Conservation (phyloP, 1,140 invertebrate species). For the Apis florea region DNA sequence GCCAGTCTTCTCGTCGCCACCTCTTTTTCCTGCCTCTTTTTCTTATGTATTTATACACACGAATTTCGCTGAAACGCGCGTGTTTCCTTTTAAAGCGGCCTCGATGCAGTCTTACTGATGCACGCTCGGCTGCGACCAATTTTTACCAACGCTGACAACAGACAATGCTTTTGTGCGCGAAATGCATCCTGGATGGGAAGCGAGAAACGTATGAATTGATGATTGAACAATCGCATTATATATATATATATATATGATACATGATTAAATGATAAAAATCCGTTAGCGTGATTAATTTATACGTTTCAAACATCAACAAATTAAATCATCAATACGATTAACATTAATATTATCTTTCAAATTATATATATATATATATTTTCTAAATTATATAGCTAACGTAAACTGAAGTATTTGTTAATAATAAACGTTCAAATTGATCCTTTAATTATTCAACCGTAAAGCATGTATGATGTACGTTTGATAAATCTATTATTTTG, state of each 20-base stretch:
- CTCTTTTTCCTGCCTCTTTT: conserved; percentile 44
- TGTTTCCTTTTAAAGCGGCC: conserved; percentile 15
- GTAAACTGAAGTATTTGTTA: too few relatives aligned
- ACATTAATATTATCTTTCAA: too few relatives aligned
- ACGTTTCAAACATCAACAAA: too few relatives aligned
- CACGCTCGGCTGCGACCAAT: conserved; percentile 8
- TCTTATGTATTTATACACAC: conserved; percentile 51
- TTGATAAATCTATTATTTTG: background rate
- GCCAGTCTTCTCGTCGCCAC: conserved; percentile 30
- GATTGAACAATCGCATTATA: background rate
- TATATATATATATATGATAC: too few relatives aligned
- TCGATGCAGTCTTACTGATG: background rate
- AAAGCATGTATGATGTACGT: background rate
- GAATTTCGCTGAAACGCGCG: background rate
- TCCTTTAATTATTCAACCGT: background rate
- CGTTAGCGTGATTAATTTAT: background rate
- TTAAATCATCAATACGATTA: too few relatives aligned
- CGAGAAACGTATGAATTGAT: background rate
- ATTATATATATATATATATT: too few relatives aligned
- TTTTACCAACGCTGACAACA: background rate
- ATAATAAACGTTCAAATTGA: background rate
- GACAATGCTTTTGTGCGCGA: background rate
- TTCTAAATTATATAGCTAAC: too few relatives aligned
- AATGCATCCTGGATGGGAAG: background rate
- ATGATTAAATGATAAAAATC: background rate